These are phyloP conservation scores for Drosophila emarginata DNA, from an alignment of 2,888 invertebrate species.

Conservation along the genomic window DNA sequence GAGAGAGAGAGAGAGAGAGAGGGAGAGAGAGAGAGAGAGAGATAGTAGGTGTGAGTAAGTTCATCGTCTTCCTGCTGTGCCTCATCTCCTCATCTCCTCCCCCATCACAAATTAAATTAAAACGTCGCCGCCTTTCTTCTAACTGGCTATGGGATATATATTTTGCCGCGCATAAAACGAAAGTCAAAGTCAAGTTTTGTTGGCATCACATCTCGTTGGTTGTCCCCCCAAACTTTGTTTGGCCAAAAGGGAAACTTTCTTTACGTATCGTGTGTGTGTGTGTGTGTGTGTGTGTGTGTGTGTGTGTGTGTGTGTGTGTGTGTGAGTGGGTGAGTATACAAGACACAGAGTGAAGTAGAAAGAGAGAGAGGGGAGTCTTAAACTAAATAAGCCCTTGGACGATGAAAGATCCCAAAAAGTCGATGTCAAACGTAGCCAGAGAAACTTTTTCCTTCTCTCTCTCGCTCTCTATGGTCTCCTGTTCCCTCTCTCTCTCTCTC, in stretches of 20 bases:
- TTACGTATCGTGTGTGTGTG: constrained; percentile 15
- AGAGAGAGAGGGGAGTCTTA: constrained; percentile 9
- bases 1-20: neutral
- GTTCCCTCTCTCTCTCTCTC: neutral
- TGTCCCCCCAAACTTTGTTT: constrained; percentile 28
- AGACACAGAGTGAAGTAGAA: neutral
- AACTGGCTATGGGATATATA: constrained; percentile 17
- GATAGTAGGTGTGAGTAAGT: neutral
- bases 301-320: constrained; percentile 1
- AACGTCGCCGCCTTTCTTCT: constrained; percentile 28
- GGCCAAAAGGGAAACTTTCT: constrained; percentile 30
- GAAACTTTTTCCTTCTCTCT: neutral
- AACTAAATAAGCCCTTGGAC: constrained; percentile 31
- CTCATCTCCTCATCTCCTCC: neutral
- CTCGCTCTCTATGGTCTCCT: neutral
- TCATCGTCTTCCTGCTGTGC: constrained; percentile 1
- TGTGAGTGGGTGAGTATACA: neutral
- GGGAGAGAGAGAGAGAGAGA: neutral
- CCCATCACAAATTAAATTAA: constrained; percentile 37
- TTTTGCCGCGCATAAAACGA: constrained; percentile 21
- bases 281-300: constrained; percentile 2
- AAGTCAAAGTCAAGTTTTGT: constrained; percentile 46
- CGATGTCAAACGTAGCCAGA: constrained; percentile 25
- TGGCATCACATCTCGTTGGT: constrained; percentile 24
- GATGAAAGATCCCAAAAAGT: constrained; percentile 18